phyloP scores from a whole-genome alignment of 2,113 vertebrate genomes.

The Trinectes maculatus region DNA sequence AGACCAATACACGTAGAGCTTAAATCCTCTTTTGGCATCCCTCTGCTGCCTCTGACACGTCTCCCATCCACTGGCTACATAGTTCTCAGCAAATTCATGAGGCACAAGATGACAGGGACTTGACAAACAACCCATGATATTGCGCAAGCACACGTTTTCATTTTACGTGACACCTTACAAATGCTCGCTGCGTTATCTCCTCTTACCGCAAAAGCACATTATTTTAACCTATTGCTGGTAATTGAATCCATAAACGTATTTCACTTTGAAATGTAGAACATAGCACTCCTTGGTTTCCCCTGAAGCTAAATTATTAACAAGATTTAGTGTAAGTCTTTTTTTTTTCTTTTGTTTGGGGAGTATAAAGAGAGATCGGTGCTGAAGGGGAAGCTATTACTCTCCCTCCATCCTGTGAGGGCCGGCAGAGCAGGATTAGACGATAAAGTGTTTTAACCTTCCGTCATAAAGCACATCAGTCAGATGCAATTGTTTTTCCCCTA shows the following conservation, averaged over 20 bases:
- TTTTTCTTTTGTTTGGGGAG: slow-evolving; percentile 37
- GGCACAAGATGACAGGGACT: slow-evolving; percentile 8
- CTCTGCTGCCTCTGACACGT: not conserved
- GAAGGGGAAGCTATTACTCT: slow-evolving; percentile 50
- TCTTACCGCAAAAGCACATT: slow-evolving; percentile 15
- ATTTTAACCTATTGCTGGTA: slow-evolving; percentile 55
- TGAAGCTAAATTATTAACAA: slow-evolving; percentile 68
- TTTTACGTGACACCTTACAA: slow-evolving; percentile 43
- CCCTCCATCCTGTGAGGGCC: slow-evolving; percentile 21
- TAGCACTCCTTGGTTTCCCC: slow-evolving; percentile 21
- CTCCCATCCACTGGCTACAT: slow-evolving; percentile 1
- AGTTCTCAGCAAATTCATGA: slow-evolving; percentile 16
- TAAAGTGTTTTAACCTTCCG: slow-evolving; percentile 60
- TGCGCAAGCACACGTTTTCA: slow-evolving; percentile 40
- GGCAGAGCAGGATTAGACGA: slow-evolving; percentile 42
- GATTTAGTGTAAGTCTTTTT: slow-evolving; percentile 56
- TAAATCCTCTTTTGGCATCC: slow-evolving; percentile 12
- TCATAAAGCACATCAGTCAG: slow-evolving; percentile 41
- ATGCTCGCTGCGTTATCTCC: slow-evolving; percentile 39
- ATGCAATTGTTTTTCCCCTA: slow-evolving; percentile 35
- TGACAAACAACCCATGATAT: slow-evolving; percentile 37
- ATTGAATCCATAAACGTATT: slow-evolving; percentile 57
- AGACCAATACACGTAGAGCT: not conserved
- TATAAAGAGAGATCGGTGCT: slow-evolving; percentile 54
- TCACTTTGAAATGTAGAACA: slow-evolving; percentile 61